phyloP scores from a whole-genome alignment of 2,113 vertebrate genomes.

The western clawed frog (Xenopus tropicalis) region DNA sequence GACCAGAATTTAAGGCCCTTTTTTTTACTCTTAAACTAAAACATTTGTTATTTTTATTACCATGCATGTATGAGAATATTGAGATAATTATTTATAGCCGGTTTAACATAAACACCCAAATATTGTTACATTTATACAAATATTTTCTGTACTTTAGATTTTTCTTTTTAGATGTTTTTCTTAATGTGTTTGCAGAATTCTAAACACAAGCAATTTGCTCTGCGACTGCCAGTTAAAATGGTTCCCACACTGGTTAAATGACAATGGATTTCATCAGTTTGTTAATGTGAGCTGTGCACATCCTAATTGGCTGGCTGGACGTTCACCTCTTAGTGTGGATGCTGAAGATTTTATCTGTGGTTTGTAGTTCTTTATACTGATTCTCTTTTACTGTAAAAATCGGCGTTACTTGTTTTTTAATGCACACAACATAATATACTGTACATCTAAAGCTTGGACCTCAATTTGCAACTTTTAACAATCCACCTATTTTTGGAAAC shows the following conservation, averaged over 20 bases:
- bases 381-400: too few relatives aligned
- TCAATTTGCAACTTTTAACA: background rate
- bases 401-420: too few relatives aligned
- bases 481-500: too few relatives aligned
- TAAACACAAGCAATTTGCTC: constrained; percentile 73
- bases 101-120: too few relatives aligned
- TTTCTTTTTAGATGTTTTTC: background rate
- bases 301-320: constrained; percentile 68
- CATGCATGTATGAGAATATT: too few relatives aligned
- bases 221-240: constrained; percentile 78
- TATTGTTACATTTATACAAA: too few relatives aligned
- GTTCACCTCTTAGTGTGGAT: constrained; percentile 66
- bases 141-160: too few relatives aligned
- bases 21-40: too few relatives aligned
- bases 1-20: too few relatives aligned
- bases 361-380: constrained; percentile 54
- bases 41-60: too few relatives aligned
- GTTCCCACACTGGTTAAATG: constrained; percentile 67
- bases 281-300: constrained; percentile 68
- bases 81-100: too few relatives aligned
- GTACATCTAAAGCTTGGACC: background rate
- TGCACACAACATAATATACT: background rate
- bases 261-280: constrained; percentile 56
- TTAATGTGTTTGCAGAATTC: constrained; percentile 56
- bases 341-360: constrained; percentile 71